These are phyloP conservation scores for Tetraneura akinire DNA, from an alignment of 1,140 invertebrate species.

Conservation along the genomic window DNA sequence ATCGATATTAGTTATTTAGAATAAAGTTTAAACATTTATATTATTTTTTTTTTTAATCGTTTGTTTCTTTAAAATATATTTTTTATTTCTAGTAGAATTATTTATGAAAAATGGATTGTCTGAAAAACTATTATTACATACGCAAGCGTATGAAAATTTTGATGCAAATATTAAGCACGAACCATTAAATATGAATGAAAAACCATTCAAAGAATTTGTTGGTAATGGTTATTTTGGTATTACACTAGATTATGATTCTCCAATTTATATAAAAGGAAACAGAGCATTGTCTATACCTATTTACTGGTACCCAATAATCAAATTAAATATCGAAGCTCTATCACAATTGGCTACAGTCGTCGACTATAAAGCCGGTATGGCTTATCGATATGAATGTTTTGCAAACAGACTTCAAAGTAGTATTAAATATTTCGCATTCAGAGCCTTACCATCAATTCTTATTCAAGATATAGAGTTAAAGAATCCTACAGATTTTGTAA, in stretches of 20 bases:
- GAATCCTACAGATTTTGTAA: slow-evolving; percentile 66
- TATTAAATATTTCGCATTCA: slow-evolving; percentile 77
- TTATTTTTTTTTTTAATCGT: no score
- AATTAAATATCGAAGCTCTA: slow-evolving; percentile 61
- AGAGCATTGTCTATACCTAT: slow-evolving; percentile 72
- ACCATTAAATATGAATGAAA: slow-evolving; percentile 62
- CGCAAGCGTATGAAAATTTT: slow-evolving; percentile 65
- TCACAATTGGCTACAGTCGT: slow-evolving; percentile 66
- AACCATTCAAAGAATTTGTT: slow-evolving; percentile 67
- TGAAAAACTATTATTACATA: slow-evolving; percentile 66
- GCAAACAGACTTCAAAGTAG: slow-evolving; percentile 67
- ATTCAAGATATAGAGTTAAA: slow-evolving; percentile 78
- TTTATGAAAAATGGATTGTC: slow-evolving; percentile 48
- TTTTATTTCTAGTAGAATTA: slow-evolving; percentile 7
- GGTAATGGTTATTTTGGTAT: slow-evolving; percentile 78
- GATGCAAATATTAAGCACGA: slow-evolving; percentile 71
- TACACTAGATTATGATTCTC: slow-evolving; percentile 66
- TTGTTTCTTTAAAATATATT: neutral
- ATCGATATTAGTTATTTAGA: no score
- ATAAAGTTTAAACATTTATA: no score
- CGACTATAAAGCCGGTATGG: slow-evolving; percentile 70
- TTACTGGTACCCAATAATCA: slow-evolving; percentile 74
- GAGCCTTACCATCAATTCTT: slow-evolving; percentile 73
- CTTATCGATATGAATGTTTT: slow-evolving; percentile 70
- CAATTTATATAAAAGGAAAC: slow-evolving; percentile 70